phyloP scores from a whole-genome alignment of 1,140 invertebrate genomes.

The Ostrea edulis region DNA sequence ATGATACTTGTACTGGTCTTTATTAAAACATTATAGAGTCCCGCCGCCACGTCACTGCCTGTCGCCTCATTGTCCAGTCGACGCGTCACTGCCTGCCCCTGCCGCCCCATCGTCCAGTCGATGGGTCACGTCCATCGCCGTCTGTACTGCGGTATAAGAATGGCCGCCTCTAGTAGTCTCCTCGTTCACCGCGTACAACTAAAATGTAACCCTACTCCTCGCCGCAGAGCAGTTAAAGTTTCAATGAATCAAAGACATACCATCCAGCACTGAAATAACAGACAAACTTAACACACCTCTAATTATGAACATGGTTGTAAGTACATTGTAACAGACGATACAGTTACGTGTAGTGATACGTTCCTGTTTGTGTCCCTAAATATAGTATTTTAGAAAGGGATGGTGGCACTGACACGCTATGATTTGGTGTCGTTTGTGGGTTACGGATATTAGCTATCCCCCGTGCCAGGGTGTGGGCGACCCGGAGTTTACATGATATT shows the following conservation, averaged over 20 bases:
- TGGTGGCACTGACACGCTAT: constrained; percentile 5
- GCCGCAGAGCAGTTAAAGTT: not conserved
- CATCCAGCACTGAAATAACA: not conserved
- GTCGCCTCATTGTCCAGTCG: too few species aligned
- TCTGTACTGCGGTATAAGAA: not conserved
- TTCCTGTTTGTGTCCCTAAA: not conserved
- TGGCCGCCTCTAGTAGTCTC: not conserved
- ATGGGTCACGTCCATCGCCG: not conserved
- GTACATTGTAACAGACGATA: constrained; percentile 17
- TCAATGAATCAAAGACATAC: constrained; percentile 32
- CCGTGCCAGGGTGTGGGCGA: constrained; percentile 25
- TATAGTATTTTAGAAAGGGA: constrained; percentile 5
- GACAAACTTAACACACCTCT: constrained; percentile 7
- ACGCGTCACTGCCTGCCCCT: too few species aligned
- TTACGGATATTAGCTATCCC: not conserved
- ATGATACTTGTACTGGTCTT: too few species aligned
- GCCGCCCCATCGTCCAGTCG: not conserved
- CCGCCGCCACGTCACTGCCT: too few species aligned
- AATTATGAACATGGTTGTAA: not conserved
- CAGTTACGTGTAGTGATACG: not conserved
- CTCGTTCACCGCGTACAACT: not conserved
- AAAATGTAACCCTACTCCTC: not conserved
- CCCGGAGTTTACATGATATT: not conserved
- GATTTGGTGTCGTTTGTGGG: constrained; percentile 15
- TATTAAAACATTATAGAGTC: too few species aligned